Evolutionary conservation across 1,140 invertebrate genomes (phyloP).

Genomic region (Ceratina japonica): DNA sequence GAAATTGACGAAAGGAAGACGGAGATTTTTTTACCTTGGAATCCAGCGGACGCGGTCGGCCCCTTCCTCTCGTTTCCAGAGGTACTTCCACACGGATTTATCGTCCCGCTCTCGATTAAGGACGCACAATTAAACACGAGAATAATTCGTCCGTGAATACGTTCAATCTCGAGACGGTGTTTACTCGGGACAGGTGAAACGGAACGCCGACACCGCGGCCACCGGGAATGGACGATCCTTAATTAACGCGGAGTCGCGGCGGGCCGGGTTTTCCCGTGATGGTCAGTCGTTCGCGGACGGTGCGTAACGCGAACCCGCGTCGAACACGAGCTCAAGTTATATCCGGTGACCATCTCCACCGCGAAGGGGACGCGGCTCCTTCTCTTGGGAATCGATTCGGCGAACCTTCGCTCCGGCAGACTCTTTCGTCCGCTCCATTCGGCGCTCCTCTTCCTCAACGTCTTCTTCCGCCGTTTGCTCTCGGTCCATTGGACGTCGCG

Average conservation of each 20-base stretch:
- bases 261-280: not conserved
- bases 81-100: constrained; percentile 17
- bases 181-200: constrained; percentile 20
- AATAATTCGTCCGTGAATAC: constrained; percentile 8
- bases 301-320: too few relatives aligned
- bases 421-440: not conserved
- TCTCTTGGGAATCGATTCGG: constrained; percentile 6
- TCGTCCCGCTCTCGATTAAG: constrained; percentile 27
- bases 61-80: not conserved
- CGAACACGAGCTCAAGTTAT: too few relatives aligned
- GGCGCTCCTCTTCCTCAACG: not conserved
- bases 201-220: not conserved
- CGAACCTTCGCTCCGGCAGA: not conserved
- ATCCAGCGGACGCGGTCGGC: constrained; percentile 15
- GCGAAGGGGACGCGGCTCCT: not conserved
- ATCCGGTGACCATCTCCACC: not conserved
- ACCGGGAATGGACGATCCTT: constrained; percentile 1
- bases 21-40: too few relatives aligned
- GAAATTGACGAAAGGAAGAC: not conserved
- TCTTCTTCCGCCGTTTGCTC: not conserved
- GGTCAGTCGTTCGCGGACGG: not conserved
- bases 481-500: not conserved
- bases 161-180: constrained; percentile 5
- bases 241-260: constrained; percentile 15
- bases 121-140: constrained; percentile 38